Base-by-base conservation (phyloP, 2,113 vertebrate species). In the Notothenia rossii region DNA sequence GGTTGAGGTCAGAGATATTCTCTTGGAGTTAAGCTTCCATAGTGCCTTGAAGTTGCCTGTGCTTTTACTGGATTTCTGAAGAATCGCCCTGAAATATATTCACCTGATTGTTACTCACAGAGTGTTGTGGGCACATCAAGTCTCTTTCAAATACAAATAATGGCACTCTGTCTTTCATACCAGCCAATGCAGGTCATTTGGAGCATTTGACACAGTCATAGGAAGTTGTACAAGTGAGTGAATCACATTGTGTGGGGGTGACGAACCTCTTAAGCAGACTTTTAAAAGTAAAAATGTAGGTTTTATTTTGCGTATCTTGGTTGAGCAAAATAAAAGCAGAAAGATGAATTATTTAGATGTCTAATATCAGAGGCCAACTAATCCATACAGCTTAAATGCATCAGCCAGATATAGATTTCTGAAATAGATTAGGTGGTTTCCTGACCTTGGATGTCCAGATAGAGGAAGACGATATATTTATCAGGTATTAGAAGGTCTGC, bases 101-200 rank as follows among this genome's bases (percentile, higher is more conserved):
- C 15, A 75, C 20, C 17, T 46, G 43, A 77, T 77, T 82, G 68
- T 77, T 61, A 59, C 63, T 69, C 20, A 60, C 50, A 70, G 45
- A 63, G 8, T 33, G 68, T 33, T 59, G 54, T 71, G 67, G 55
- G 29, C 13, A 51, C 25, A 80, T 65, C 50, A 86, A 84, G 72
- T 36, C 1, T 60, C 11, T 67, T 86, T 86, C 83, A 53, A 77
- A 36, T 68, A 50, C 25, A 81, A 86, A 75, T 75, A 63, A 59
- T 43, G 74, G 50, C 75, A 55, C 50, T 70, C 29, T 63, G 63
- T 63, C 58, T 76, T 77, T 74, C 56, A 59, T 75, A 68, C 55
- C 29, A 46, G 25, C 43, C 68, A 75, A 86, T 77, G 69, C 14
- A 50, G 63, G 53, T 54, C 20, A 45, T 72, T 86, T 80, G 61